Percentiles rank a stretch among this genome's conserved stretches.
Evolutionary conservation across 1,140 invertebrate species (phyloP).

Genomic region (Acromyrmex charruanus): DNA sequence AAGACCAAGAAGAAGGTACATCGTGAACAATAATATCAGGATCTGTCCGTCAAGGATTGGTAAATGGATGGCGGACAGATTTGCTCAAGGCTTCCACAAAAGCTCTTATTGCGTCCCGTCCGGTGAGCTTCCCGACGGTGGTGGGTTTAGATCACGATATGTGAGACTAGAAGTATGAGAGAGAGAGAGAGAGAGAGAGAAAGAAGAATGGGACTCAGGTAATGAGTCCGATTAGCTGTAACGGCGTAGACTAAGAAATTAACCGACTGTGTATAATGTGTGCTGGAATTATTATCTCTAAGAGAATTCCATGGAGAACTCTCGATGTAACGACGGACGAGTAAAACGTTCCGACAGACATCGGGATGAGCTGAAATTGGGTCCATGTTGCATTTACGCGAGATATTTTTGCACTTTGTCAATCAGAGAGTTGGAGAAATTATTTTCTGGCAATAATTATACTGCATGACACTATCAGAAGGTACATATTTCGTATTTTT

Average conservation of each 20-base stretch:
- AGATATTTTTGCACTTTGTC: constrained; percentile 34
- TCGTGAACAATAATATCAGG: constrained; percentile 59
- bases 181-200: constrained; percentile 1
- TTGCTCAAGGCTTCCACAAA: constrained; percentile 72
- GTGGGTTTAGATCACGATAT: constrained; percentile 69
- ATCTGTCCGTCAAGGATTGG: constrained; percentile 33
- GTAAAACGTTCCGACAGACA: background rate
- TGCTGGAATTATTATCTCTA: constrained; percentile 62
- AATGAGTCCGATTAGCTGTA: constrained; percentile 65
- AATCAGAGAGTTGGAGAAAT: background rate
- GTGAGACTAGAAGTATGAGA: constrained; percentile 60
- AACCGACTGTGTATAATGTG: constrained; percentile 64
- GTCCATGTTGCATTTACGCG: constrained; percentile 64
- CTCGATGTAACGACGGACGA: constrained; percentile 26
- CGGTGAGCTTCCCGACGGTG: constrained; percentile 65
- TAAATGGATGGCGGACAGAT: constrained; percentile 40
- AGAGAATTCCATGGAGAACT: background rate
- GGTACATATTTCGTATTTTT: background rate
- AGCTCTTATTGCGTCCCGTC: constrained; percentile 74
- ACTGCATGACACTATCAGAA: background rate
- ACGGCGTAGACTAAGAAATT: constrained; percentile 65
- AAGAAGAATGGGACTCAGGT: constrained; percentile 38
- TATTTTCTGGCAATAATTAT: constrained; percentile 38
- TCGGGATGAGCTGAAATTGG: constrained; percentile 54
- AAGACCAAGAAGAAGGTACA: constrained; percentile 12